These are phyloP conservation scores for Gymnogyps californianus DNA, from an alignment of 2,113 vertebrate genomes.

Conservation along the genomic window DNA sequence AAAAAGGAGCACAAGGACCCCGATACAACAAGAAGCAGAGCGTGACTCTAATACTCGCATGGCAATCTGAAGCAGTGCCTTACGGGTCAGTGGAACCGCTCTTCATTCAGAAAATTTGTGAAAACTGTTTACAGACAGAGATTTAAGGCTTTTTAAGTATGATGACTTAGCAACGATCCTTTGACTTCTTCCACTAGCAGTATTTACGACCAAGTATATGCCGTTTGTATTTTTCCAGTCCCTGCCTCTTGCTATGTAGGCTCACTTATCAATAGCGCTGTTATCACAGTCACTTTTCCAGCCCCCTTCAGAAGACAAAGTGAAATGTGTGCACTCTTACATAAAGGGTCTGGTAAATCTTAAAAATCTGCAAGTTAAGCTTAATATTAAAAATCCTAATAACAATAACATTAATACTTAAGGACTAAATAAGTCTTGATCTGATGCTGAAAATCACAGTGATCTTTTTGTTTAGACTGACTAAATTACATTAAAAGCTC, in stretches of 20 bases:
- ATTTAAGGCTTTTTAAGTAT: not conserved
- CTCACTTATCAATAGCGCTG: not conserved
- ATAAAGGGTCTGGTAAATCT: not conserved
- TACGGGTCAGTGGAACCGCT: not conserved
- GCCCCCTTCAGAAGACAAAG: not conserved
- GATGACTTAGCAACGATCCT: not conserved
- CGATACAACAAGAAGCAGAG: rapidly evolving
- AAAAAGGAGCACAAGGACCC: not conserved
- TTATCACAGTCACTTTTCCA: not conserved
- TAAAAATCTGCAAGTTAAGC: not conserved
- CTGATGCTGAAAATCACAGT: not conserved
- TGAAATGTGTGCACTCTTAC: not conserved
- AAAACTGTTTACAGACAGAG: not conserved
- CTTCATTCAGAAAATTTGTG: not conserved
- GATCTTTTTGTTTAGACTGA: not conserved
- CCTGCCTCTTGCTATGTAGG: not conserved
- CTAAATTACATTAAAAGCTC: not conserved
- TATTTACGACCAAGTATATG: not conserved
- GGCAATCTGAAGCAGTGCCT: not conserved
- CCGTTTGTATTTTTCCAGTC: not conserved
- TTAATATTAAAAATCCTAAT: not conserved
- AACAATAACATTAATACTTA: not conserved
- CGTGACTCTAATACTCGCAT: rapidly evolving
- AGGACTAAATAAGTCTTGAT: not conserved
- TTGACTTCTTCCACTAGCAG: not conserved